Percentiles rank a stretch among this genome's conserved stretches.
phyloP scores from a whole-genome alignment of 1,140 invertebrate genomes.

The Hyles euphorbiae region DNA sequence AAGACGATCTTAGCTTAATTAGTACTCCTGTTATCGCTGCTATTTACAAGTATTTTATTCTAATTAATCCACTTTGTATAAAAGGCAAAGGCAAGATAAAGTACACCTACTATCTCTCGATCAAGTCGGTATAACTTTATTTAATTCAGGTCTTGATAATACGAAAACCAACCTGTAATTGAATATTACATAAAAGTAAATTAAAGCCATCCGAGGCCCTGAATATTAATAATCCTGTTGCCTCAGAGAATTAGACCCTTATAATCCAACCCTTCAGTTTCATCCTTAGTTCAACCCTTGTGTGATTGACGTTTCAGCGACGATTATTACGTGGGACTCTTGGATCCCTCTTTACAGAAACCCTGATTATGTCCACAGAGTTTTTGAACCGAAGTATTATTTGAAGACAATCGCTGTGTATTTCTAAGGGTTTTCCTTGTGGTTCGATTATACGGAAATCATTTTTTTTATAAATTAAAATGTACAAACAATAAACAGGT shows the following conservation, averaged over 20 bases:
- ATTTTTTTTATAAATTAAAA: too few relatives aligned
- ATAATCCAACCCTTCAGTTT: constrained; percentile 68
- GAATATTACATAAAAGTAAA: constrained; percentile 57
- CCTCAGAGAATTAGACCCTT: constrained; percentile 57
- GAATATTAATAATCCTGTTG: constrained; percentile 65
- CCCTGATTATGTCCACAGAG: constrained; percentile 47
- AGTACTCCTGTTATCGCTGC: too few relatives aligned
- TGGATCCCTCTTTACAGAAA: constrained; percentile 33
- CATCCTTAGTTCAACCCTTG: constrained; percentile 49
- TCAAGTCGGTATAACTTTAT: constrained; percentile 8
- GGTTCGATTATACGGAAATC: too few relatives aligned
- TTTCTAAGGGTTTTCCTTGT: constrained; percentile 7
- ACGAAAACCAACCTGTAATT: constrained; percentile 35
- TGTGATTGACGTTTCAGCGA: constrained; percentile 59
- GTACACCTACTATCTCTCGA: too few relatives aligned
- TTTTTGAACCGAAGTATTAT: constrained; percentile 27
- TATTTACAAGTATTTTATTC: too few relatives aligned
- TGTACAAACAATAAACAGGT: too few relatives aligned
- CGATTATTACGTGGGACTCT: constrained; percentile 43
- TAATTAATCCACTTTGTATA: too few relatives aligned
- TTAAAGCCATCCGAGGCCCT: constrained; percentile 47
- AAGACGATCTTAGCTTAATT: too few relatives aligned
- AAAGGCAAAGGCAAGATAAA: too few relatives aligned
- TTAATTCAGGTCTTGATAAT: constrained; percentile 20
- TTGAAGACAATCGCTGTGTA: constrained; percentile 9